Evolutionary conservation across 2,888 invertebrate genomes (phyloP).

Genomic region (Drosophila borealis): DNA sequence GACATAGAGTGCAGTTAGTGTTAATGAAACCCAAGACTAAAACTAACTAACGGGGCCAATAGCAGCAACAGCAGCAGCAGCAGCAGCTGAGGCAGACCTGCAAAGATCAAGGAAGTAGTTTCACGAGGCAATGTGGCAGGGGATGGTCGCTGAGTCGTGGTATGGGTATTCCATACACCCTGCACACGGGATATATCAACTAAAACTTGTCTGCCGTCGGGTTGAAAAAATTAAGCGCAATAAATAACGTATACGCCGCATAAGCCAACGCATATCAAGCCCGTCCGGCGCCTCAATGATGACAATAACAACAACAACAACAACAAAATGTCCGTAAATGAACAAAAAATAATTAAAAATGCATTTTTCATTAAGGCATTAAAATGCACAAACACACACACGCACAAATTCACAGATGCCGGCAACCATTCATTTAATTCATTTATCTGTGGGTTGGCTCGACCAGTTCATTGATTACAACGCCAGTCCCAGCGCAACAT

Average conservation of each 20-base stretch:
- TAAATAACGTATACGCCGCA: slow-evolving; percentile 76
- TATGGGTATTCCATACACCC: background rate
- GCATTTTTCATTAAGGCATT: slow-evolving; percentile 78
- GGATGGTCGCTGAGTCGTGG: background rate
- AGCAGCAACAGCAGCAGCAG: slow-evolving; percentile 14
- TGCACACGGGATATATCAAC: slow-evolving; percentile 36
- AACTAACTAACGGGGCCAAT: slow-evolving; percentile 49
- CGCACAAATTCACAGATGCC: slow-evolving; percentile 28
- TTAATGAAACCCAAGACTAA: slow-evolving; percentile 39
- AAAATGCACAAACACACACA: slow-evolving; percentile 48
- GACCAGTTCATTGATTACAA: slow-evolving; percentile 71
- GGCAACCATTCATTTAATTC: slow-evolving; percentile 72
- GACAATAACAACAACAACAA: slow-evolving; percentile 7
- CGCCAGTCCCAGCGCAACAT: slow-evolving; percentile 13
- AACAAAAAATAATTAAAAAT: slow-evolving; percentile 80
- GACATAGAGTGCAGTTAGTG: slow-evolving; percentile 58
- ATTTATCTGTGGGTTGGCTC: slow-evolving; percentile 63
- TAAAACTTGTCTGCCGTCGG: slow-evolving; percentile 64
- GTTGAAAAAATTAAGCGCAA: slow-evolving; percentile 52
- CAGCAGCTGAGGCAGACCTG: background rate
- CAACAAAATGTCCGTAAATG: slow-evolving; percentile 55
- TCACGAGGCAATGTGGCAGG: background rate
- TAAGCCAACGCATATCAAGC: slow-evolving; percentile 58
- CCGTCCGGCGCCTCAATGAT: slow-evolving; percentile 32
- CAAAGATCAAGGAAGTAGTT: background rate